Base-by-base conservation (phyloP, 2,888 invertebrate species). In the Acleris sparsana region DNA sequence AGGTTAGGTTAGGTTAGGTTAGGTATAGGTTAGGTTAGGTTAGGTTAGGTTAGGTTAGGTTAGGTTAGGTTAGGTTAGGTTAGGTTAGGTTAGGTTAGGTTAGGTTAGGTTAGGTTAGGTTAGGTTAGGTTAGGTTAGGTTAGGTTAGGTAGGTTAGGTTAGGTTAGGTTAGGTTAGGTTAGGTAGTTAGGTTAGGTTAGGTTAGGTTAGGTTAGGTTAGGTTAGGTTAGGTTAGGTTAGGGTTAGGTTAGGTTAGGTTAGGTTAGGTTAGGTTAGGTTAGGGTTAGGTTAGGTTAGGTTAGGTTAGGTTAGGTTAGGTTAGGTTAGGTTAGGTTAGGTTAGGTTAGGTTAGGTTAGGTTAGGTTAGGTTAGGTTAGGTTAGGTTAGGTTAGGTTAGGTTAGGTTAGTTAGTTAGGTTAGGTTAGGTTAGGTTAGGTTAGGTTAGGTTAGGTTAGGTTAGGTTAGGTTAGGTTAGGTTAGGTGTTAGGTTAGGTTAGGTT, bases 291-390 rank as follows among this genome's bases (percentile, higher is more conserved):
- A 62, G 64, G 68, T 66, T 67, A 64, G 69, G 69, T 69, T 69
- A 69, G 69, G 69, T 69, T 69, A 68, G 68, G 69, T 69, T 69
- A 69, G 69, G 69, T 69, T 69, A 69, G 67, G 69, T 69, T 66
- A 69, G 69, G 69, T 69, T 69, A 69, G 69, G 69, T 69, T 69
- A 69, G 69, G 69, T 69, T 69, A 69, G 65, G 69, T 69, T 69
- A 68, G 68, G 65, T 69, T 63, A 63, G 69, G 62, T 69, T 65
- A 62, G 69, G 64, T 69, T 67, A 65, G 69, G 65, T 67, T 65
- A 62, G 69, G 64, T 67, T 65, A 65, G 69, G 64, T 69, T 64
- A 64, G 69, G 63, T 63, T 58, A 66, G 67, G 64, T 69, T 62
- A 65, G 69, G 64, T 69, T 65, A 65, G 69, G 64, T 70, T 66